Percentiles rank a stretch among this genome's conserved stretches.
These are phyloP conservation scores for Helogale parvula DNA, from an alignment of 2,113 vertebrate genomes.

Conservation along the genomic window DNA sequence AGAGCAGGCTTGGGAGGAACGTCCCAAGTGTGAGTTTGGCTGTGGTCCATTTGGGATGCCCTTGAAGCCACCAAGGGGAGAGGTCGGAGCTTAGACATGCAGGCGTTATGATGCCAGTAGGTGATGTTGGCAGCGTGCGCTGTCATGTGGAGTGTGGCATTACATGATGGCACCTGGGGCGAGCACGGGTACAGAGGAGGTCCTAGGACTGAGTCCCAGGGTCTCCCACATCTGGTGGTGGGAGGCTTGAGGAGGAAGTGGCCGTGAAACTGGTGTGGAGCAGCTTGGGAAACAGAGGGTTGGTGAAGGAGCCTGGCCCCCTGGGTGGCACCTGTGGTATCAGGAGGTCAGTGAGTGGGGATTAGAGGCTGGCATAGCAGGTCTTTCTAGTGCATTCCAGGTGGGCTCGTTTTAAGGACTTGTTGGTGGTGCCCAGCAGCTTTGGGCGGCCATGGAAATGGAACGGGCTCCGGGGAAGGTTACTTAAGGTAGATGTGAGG, in stretches of 20 bases:
- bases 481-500: not conserved
- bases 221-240: not conserved
- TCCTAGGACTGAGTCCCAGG: not conserved
- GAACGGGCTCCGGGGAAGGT: no score
- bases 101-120: not conserved
- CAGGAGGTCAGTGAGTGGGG: not conserved
- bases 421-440: not conserved
- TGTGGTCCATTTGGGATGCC: not conserved
- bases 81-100: not conserved
- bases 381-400: not conserved
- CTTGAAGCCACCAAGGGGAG: not conserved
- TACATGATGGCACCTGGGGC: rapidly evolving
- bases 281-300: not conserved
- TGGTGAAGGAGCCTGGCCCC: not conserved
- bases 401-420: not conserved
- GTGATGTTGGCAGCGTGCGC: rapidly evolving
- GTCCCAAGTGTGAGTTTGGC: not conserved
- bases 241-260: not conserved
- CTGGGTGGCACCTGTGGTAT: not conserved
- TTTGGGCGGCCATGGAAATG: not conserved
- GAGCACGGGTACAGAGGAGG: not conserved
- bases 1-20: not conserved
- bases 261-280: not conserved
- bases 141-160: not conserved
- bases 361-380: not conserved